Evolutionary conservation across 2,113 vertebrate genomes (phyloP), one percentile per base, ranked within the genome.

Genomic region (Furnarius figulus): DNA sequence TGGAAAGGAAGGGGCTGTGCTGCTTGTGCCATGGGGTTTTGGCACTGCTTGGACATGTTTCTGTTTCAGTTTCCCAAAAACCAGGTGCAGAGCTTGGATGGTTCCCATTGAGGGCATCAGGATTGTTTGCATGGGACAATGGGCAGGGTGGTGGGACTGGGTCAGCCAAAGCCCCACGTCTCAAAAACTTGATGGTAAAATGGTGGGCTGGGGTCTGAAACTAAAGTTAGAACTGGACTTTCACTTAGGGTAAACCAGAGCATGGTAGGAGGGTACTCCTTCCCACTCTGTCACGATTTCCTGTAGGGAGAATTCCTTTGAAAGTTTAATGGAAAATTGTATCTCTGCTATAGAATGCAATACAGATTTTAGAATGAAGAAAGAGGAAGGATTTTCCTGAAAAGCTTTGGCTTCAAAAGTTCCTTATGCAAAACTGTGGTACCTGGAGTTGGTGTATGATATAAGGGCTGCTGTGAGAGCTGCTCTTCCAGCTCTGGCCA

Each of bases 241-340:
- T 10, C 1, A 31, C 22, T 46, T 5, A 1, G 24, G 30, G 40
- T n/a, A 70, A 81, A 68, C 4, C 27, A 22, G 66, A 33, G 30
- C 0, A 0, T 50, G 58, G 56, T 19, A 61, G 52, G 23, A 68
- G 17, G 61, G 23, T 4, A 1, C n/a, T 50, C 44, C 47, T 79
- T 79, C 75, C 79, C 44, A 18, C n/a, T 6, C 31, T 12, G 44
- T 10, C 16, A 20, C 31, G 12, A 14, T 37, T 40, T 47, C 37
- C 73, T 62, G 49, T 8, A 53, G 19, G 24, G 63, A 83, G 37
- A 68, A 85, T 59, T 67, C 35, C 35, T 50, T 68, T 15, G 16
- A 13, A 72, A 86, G 55, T 52, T 59, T 39, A 47, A 44, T 12
- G 30, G 81, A 21, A 58, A 81, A 62, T n/a, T 1, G 0, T 27